Evolutionary conservation across 53 echinoderm and acorn worm genomes (phyloP).

Genomic region (Temnopleurus reevesii): DNA sequence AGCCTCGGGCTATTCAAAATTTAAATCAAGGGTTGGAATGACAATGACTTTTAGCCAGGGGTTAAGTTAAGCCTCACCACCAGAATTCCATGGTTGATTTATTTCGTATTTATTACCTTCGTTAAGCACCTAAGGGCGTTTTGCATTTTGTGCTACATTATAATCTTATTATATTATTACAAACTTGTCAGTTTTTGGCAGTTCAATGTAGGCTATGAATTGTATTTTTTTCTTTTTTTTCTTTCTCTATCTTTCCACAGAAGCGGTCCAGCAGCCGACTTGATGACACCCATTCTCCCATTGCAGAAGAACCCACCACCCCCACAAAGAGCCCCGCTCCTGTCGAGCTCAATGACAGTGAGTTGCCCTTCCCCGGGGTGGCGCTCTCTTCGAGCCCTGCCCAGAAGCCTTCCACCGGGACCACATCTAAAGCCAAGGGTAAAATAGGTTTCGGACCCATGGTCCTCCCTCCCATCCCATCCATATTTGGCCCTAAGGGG

Average conservation of each 20-base stretch:
- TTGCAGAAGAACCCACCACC: conserved; percentile 64
- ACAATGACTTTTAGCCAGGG: too few species aligned
- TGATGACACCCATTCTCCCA: conserved; percentile 61
- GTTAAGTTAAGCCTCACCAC: too few species aligned
- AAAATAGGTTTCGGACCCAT: conserved; percentile 62
- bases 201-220: background rate
- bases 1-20: too few species aligned
- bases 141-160: too few species aligned
- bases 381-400: background rate
- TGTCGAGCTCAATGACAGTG: conserved; percentile 50
- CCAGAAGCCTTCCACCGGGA: background rate
- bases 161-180: too few species aligned
- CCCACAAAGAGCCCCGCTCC: conserved; percentile 52
- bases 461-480: conserved; percentile 65
- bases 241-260: background rate
- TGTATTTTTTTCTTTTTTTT: background rate
- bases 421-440: conserved; percentile 41
- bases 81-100: too few species aligned
- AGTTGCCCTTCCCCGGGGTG: conserved; percentile 60
- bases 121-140: too few species aligned
- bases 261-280: conserved; percentile 61
- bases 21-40: too few species aligned
- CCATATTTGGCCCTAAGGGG: conserved; percentile 38
- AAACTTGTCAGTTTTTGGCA: too few species aligned
- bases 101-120: too few species aligned